These are phyloP conservation scores for Anastrepha obliqua DNA, from an alignment of 1,140 invertebrate species.

Conservation along the genomic window DNA sequence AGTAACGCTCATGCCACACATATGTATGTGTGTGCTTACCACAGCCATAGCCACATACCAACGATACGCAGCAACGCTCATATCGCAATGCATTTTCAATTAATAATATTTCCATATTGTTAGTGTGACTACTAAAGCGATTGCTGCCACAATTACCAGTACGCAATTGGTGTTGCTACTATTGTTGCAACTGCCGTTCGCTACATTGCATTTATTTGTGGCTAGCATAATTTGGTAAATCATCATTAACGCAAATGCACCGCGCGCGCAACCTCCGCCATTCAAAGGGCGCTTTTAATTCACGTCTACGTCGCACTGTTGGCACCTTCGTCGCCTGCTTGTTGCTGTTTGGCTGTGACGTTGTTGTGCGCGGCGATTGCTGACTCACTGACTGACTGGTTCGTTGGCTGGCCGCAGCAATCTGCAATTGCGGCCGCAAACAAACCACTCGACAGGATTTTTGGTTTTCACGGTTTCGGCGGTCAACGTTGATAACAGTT, in stretches of 20 bases:
- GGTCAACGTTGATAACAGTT: background rate
- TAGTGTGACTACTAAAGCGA: constrained; percentile 37
- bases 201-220: constrained; percentile 40
- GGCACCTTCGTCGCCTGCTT: background rate
- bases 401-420: constrained; percentile 43
- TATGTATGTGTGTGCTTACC: too few relatives aligned
- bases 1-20: background rate
- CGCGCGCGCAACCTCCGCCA: background rate
- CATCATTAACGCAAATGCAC: constrained; percentile 29
- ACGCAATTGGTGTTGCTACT: background rate
- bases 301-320: background rate
- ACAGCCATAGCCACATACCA: constrained; percentile 13
- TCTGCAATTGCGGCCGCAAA: constrained; percentile 50
- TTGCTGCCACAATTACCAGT: constrained; percentile 31
- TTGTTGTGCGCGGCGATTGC: background rate
- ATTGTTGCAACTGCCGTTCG: background rate
- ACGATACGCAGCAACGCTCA: constrained; percentile 4
- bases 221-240: constrained; percentile 52
- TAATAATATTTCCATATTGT: constrained; percentile 53
- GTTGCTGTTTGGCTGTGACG: background rate
- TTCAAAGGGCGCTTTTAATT: background rate
- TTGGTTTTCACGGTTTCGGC: constrained; percentile 46
- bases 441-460: constrained; percentile 47
- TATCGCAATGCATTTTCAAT: constrained; percentile 43
- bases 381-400: background rate